Conservation (phyloP, 2,113 vertebrate genomes). For the Phainopepla nitens region DNA sequence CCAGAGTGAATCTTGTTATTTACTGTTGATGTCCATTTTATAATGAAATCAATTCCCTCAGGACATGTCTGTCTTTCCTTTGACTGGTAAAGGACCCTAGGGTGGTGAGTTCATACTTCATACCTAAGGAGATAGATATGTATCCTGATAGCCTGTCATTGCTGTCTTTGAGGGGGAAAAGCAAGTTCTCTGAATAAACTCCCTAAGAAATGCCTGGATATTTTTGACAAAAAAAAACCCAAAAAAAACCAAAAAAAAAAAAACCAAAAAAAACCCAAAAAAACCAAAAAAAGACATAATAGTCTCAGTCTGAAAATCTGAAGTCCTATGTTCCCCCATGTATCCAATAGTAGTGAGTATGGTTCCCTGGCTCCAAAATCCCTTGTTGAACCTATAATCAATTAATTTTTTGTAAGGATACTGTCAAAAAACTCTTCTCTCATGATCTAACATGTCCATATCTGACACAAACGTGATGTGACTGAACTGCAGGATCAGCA, state of each 20-base stretch:
- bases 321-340: not conserved
- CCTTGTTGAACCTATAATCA: not conserved
- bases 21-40: not conserved
- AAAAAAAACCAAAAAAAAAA: too few relatives aligned
- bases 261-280: too few relatives aligned
- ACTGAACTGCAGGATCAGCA: not conserved
- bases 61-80: not conserved
- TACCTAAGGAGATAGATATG: not conserved
- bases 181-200: not conserved
- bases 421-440: not conserved
- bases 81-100: not conserved
- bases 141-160: not conserved
- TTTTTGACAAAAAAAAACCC: not conserved
- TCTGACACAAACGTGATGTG: not conserved
- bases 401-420: not conserved
- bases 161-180: not conserved
- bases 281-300: not conserved
- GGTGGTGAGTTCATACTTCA: not conserved
- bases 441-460: not conserved
- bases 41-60: not conserved
- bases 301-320: not conserved
- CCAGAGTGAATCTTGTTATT: not conserved
- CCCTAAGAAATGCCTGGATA: not conserved
- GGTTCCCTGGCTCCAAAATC: not conserved
- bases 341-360: not conserved